Conservation (phyloP, 2,113 vertebrate genomes). For the Irena cyanogastra region DNA sequence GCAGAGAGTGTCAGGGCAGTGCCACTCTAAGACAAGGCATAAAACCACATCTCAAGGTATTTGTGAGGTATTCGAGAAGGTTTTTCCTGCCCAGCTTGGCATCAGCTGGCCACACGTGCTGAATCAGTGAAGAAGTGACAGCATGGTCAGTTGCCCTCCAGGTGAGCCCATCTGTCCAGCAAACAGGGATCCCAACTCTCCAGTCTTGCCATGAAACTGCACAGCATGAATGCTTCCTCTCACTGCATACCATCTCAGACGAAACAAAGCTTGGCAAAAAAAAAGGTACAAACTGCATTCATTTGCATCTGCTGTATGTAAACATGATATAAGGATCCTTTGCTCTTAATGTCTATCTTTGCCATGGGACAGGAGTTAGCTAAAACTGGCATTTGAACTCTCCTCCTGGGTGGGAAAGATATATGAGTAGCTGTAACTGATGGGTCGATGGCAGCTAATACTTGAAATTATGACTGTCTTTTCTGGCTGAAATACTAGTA, state of each 20-base stretch:
- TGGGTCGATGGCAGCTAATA: neutral
- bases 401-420: neutral
- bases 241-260: accelerated
- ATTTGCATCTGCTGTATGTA: neutral
- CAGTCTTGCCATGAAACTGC: neutral
- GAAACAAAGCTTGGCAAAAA: neutral
- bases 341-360: neutral
- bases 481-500: neutral
- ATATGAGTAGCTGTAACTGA: neutral
- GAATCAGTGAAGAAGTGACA: neutral
- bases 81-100: neutral
- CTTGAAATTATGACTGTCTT: neutral
- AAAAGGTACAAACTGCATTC: neutral
- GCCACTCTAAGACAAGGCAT: neutral
- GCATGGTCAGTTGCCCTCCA: neutral
- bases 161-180: neutral
- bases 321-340: neutral
- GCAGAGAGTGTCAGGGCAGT: neutral
- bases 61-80: neutral
- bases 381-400: neutral
- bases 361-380: neutral
- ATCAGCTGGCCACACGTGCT: neutral
- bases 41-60: neutral
- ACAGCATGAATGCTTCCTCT: neutral
- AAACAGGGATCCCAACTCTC: neutral